Evolutionary conservation across 2,797 vertebrate species (phyloP), one percentile per base, ranked within the genome.

Genomic region (Darevskia mixta): DNA sequence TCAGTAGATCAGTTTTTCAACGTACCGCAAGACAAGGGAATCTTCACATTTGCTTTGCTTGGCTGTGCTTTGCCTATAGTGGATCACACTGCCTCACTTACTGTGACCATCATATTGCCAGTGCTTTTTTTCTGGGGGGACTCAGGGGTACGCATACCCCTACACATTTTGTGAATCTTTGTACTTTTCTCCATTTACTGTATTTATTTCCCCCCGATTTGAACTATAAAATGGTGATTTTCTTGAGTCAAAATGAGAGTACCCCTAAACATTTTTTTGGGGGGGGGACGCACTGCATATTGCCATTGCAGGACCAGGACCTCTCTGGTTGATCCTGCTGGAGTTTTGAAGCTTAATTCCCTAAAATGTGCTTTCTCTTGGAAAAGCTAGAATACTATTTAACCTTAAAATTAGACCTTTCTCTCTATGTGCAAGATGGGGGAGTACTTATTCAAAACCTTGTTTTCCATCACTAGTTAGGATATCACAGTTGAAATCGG

Each of bases 401-500:
- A 27, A 86, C 85, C 4, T 79, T 43, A 79, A 79, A 69, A 71
- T 79, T 71, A 35, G 43, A 38, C 20, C 61, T 64, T 15, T 55
- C 17, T 23, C 6, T 25, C 23, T 66, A n/a, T 83, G 77, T 87
- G 92, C 64, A 86, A 88, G 91, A 94, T 90, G 55, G 38, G 86
- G 88, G 85, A 88, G 17, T 55, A 82, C 82, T 92, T 88, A 61
- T 87, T 91, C 92, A 93, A 90, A 90, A 94, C 92, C 89, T 90
- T 92, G 90, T 90, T 92, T 58, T 93, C 82, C 89, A 92, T 88
- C 85, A 93, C 87, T 91, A 92, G 80, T 90, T 90, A 83, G 89
- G 88, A 35, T 96, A 94, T 96, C 88, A 4, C 73, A 91, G 92
- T 81, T 95, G 95, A 96, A 96, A 96, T 95, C 91, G 93, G 93